phyloP scores from a whole-genome alignment of 1,140 invertebrate genomes.

The Conus betulinus region DNA sequence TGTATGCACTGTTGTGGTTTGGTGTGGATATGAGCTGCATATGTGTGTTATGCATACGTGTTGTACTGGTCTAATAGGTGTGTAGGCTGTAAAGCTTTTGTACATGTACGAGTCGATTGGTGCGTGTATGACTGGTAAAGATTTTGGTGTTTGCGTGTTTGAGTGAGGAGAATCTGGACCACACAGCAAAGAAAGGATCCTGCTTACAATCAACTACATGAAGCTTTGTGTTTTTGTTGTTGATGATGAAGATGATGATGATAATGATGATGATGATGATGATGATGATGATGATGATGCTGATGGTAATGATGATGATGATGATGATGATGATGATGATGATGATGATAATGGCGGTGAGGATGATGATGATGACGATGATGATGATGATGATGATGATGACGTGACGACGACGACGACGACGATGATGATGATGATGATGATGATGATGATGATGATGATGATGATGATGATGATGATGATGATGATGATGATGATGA shows the following conservation, averaged over 20 bases:
- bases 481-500: slow-evolving; percentile 34
- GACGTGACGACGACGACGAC: slow-evolving; percentile 11
- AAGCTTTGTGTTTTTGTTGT: neutral
- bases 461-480: slow-evolving; percentile 35
- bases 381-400: slow-evolving; percentile 19
- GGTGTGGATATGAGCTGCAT: too few species aligned
- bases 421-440: slow-evolving; percentile 34
- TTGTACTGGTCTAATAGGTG: too few species aligned
- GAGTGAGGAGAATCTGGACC: too few species aligned
- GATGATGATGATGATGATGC: slow-evolving; percentile 24
- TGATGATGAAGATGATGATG: slow-evolving; percentile 17
- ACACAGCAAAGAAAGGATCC: too few species aligned
- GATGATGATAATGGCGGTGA: slow-evolving; percentile 20
- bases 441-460: slow-evolving; percentile 34
- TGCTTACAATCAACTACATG: too few species aligned
- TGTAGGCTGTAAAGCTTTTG: too few species aligned
- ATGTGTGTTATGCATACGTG: too few species aligned
- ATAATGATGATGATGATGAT: slow-evolving; percentile 33
- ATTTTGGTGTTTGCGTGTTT: too few species aligned
- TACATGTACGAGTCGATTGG: too few species aligned
- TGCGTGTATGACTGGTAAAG: neutral
- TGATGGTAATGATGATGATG: slow-evolving; percentile 32
- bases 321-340: slow-evolving; percentile 30
- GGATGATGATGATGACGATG: slow-evolving; percentile 19
- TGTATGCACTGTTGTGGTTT: too few species aligned